A percentile compares a stretch with the other conserved stretches of the same genome.
Evolutionary conservation across 1,140 invertebrate genomes (phyloP).

Genomic region (Hypothenemus hampei): DNA sequence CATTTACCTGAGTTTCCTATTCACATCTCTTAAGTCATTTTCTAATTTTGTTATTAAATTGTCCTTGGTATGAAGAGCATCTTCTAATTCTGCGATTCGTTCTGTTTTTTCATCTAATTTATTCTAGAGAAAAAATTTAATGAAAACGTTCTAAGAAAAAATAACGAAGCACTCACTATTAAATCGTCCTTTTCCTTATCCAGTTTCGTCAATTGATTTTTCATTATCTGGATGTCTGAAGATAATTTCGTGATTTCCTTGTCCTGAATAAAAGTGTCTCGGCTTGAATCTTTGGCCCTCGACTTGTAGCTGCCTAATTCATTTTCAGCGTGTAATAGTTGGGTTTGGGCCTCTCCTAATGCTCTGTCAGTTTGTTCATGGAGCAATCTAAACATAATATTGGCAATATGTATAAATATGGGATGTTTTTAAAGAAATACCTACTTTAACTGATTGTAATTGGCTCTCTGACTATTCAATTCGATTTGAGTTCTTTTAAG

Average conservation of each 20-base stretch:
- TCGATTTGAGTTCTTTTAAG: slow-evolving; percentile 35
- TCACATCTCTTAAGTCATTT: slow-evolving; percentile 32
- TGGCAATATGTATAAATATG: background rate
- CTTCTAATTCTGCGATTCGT: slow-evolving; percentile 37
- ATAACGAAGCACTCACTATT: slow-evolving; percentile 35
- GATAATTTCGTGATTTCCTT: slow-evolving; percentile 35
- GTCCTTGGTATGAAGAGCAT: slow-evolving; percentile 34
- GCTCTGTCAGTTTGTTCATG: slow-evolving; percentile 45
- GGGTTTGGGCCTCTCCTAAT: slow-evolving; percentile 38
- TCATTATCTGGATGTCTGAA: slow-evolving; percentile 38
- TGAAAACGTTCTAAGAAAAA: too few relatives aligned
- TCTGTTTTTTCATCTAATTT: slow-evolving; percentile 45
- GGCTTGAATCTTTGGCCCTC: slow-evolving; percentile 27
- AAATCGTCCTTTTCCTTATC: slow-evolving; percentile 45
- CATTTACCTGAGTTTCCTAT: slow-evolving; percentile 40
- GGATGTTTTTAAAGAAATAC: slow-evolving; percentile 5
- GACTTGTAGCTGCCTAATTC: slow-evolving; percentile 36
- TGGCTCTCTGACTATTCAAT: slow-evolving; percentile 35
- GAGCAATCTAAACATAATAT: slow-evolving; percentile 32
- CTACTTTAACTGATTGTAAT: slow-evolving; percentile 43
- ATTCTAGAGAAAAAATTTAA: slow-evolving; percentile 32
- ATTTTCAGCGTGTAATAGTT: slow-evolving; percentile 37
- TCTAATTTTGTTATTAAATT: slow-evolving; percentile 30
- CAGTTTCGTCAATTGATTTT: slow-evolving; percentile 37
- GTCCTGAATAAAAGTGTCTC: slow-evolving; percentile 7